Conservation (phyloP, 2,113 vertebrate genomes). For the Xiphorhynchus elegans region DNA sequence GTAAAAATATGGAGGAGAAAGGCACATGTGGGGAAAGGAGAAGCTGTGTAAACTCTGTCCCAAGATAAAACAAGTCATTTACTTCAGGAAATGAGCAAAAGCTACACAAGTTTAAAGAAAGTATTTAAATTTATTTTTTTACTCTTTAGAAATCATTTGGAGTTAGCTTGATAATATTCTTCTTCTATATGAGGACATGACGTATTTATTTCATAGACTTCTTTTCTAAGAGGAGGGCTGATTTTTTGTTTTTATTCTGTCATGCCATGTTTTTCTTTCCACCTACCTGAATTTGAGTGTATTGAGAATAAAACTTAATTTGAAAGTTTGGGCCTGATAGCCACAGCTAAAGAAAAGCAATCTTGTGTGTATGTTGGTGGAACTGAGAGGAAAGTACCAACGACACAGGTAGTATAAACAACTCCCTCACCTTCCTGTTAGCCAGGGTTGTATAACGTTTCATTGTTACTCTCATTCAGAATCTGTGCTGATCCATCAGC, state of each 20-base stretch:
- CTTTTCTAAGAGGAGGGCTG: neutral
- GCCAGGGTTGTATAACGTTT: neutral
- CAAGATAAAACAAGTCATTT: neutral
- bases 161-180: neutral
- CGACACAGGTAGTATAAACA: neutral
- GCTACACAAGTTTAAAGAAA: neutral
- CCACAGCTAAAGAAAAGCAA: neutral
- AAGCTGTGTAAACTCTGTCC: neutral
- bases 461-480: neutral
- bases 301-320: neutral
- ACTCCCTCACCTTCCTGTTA: neutral
- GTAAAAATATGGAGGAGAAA: neutral
- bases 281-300: neutral
- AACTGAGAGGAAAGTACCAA: neutral
- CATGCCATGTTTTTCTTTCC: neutral
- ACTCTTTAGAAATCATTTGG: too few relatives aligned
- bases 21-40: neutral
- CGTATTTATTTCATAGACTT: neutral
- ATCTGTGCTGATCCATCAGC: neutral
- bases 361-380: neutral
- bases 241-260: neutral
- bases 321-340: neutral
- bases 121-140: neutral
- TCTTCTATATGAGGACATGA: neutral
- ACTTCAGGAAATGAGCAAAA: neutral